Evolutionary conservation across 2,888 invertebrate genomes (phyloP), one percentile per base, ranked within the genome.

Genomic region (Stenoptilia bipunctidactyla): DNA sequence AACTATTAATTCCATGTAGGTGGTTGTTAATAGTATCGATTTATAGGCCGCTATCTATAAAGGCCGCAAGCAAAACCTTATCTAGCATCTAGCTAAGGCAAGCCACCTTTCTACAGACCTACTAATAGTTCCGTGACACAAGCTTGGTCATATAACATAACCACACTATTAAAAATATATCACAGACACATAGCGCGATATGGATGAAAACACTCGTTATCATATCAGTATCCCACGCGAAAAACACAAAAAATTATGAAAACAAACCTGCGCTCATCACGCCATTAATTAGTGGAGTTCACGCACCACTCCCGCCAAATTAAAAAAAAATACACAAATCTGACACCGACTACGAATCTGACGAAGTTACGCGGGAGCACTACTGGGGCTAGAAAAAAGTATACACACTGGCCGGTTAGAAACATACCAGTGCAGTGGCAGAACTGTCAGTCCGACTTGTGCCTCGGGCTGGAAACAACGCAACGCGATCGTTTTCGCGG

Each of bases 251-350:
- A n/a, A 34, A 13, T 13, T 13, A 14, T 8, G 2, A 13, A 34
- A 13, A 34, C 72, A 45, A 55, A 75, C 75, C 70, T 70, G 61
- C 36, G 50, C 50, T 56, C 66, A 64, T 67, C 57, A 56, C 56
- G 56, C 50, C 45, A 38, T 50, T 58, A 53, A 53, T 49, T 52
- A 49, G 47, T 40, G 43, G 51, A 56, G 56, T 58, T 55, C 62
- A 60, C 56, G 58, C 59, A 61, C 58, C 48, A 46, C 50, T 55
- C 53, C 50, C 52, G 36, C 36, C 58, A 60, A 51, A 60, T 53
- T 53, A 60, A 65, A 64, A 66, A 64, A 56, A 62, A 58, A 57
- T 58, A 61, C 55, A 54, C 3, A 5, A 20, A 20, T 5, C 20
- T 20, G 20, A 20, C 53, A 57, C 59, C 64, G 55, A 56, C 63